A percentile compares a stretch with the other conserved stretches of the same genome.
These are phyloP conservation scores for Paradoxurus hermaphroditus DNA, from an alignment of 2,113 vertebrate species.

Conservation along the genomic window DNA sequence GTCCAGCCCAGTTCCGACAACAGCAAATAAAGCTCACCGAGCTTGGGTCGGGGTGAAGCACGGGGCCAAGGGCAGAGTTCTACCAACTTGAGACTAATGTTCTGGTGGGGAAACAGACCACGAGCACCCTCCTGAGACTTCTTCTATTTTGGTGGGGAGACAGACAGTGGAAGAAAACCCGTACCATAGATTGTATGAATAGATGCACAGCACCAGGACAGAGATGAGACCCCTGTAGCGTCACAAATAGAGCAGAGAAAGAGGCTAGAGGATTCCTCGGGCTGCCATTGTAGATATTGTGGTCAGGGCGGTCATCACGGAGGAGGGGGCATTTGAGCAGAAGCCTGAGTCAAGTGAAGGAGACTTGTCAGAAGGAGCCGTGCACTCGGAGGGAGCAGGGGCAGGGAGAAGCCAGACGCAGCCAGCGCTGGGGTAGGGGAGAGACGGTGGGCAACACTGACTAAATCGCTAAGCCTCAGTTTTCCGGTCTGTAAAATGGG, in stretches of 20 bases:
- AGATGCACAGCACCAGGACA: not conserved
- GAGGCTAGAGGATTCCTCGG: not conserved
- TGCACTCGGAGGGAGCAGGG: not conserved
- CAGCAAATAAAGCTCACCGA: not conserved
- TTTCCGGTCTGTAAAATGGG: not conserved
- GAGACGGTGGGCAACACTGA: not conserved
- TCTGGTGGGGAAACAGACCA: not conserved
- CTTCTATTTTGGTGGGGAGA: not conserved
- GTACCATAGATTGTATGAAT: not conserved
- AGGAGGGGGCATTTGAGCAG: not conserved
- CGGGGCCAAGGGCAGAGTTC: not conserved
- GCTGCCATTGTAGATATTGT: not conserved
- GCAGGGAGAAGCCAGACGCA: not conserved
- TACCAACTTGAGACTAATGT: not conserved
- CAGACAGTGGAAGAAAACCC: not conserved
- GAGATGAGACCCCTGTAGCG: not conserved
- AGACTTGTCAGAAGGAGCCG: not conserved
- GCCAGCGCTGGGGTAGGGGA: fast-evolving
- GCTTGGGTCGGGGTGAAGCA: not conserved
- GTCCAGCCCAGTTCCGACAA: not conserved
- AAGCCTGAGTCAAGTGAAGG: not conserved
- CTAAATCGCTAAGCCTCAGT: not conserved
- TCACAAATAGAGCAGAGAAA: not conserved
- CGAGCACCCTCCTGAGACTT: not conserved
- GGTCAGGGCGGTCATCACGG: not conserved